Conservation (phyloP, 2,888 invertebrate species). For the Clusia tigrina region DNA sequence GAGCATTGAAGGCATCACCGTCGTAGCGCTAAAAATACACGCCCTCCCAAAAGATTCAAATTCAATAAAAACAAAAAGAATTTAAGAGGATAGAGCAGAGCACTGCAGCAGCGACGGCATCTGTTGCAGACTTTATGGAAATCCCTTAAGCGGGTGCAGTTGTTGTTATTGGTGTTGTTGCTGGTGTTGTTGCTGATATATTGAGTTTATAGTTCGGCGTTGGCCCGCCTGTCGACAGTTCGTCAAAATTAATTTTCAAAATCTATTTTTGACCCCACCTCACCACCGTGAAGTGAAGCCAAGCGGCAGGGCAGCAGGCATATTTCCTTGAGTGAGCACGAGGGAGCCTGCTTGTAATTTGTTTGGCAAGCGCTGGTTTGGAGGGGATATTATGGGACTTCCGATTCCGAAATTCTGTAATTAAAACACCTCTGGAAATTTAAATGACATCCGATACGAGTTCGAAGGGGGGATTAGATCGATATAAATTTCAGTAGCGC, state of each 20-base stretch:
- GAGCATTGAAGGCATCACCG: no score
- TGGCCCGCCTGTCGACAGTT: slow-evolving; percentile 27
- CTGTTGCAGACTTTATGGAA: slow-evolving; percentile 8
- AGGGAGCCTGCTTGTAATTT: neutral
- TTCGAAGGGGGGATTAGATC: neutral
- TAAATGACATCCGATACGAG: no score
- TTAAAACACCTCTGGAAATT: slow-evolving; percentile 8
- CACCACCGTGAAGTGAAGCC: neutral
- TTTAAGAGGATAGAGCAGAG: no score
- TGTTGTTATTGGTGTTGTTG: slow-evolving; percentile 12
- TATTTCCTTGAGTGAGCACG: neutral
- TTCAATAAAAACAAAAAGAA: no score
- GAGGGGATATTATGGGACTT: neutral
- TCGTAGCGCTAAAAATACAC: neutral
- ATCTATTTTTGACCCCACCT: slow-evolving; percentile 4
- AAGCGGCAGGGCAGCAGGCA: no score
- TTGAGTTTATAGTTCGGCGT: slow-evolving; percentile 9
- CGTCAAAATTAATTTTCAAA: slow-evolving; percentile 19
- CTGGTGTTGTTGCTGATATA: slow-evolving; percentile 1
- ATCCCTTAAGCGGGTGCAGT: slow-evolving; percentile 13
- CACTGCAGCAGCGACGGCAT: neutral
- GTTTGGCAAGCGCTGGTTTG: slow-evolving; percentile 1
- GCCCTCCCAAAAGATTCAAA: neutral
- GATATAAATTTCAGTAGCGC: no score
- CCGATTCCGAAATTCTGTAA: slow-evolving; percentile 11